A percentile compares a stretch with the other conserved stretches of the same genome.
Conservation (phyloP, 2,113 vertebrate species). For the Lepisosteus oculatus region DNA sequence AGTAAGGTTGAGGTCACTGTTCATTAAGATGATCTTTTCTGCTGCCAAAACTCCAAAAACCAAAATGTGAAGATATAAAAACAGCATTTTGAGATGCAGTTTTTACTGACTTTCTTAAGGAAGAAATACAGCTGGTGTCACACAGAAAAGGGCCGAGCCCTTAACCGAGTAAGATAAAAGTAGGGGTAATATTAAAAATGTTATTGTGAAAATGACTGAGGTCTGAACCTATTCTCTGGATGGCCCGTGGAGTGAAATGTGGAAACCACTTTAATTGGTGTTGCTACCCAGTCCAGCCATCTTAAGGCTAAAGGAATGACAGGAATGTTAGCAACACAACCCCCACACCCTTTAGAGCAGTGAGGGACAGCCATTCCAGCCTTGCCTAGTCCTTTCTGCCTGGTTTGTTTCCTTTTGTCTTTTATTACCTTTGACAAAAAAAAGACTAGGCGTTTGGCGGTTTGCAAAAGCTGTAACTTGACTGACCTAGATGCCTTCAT, state of each 20-base stretch:
- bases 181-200: not conserved
- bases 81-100: too few species aligned
- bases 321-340: constrained; percentile 60
- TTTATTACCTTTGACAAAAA: not conserved
- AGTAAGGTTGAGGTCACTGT: too few species aligned
- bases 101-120: too few species aligned
- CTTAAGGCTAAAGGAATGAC: constrained; percentile 64
- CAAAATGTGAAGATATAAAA: too few species aligned
- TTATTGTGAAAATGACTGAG: constrained; percentile 20
- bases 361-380: constrained; percentile 16
- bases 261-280: constrained; percentile 22
- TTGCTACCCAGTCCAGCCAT: constrained; percentile 39
- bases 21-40: too few species aligned
- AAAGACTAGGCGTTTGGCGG: not conserved
- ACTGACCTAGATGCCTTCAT: too few species aligned
- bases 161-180: too few species aligned
- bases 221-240: constrained; percentile 15
- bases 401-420: not conserved
- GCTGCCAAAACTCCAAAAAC: too few species aligned
- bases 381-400: not conserved
- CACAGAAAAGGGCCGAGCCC: too few species aligned
- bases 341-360: constrained; percentile 21
- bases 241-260: constrained; percentile 9
- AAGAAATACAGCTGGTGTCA: too few species aligned
- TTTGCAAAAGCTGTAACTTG: not conserved